These are phyloP conservation scores for Brachymystax lenok DNA, from an alignment of 2,797 vertebrate species.

Conservation along the genomic window DNA sequence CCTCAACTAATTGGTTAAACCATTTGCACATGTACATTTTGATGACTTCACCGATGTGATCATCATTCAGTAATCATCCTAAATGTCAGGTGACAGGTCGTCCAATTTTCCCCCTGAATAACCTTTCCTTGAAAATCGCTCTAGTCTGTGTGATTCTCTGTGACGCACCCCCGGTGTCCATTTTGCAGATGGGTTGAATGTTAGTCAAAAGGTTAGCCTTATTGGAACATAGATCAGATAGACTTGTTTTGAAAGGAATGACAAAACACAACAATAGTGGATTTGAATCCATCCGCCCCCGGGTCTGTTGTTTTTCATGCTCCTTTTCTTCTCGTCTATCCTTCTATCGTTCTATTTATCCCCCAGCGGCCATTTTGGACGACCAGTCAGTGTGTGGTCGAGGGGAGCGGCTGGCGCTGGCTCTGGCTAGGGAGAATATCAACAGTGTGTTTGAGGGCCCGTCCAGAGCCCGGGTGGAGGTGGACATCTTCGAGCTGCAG, in stretches of 20 bases:
- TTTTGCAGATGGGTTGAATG: background rate
- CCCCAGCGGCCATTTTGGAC: conserved; percentile 86
- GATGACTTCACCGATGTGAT: background rate
- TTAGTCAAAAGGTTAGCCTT: conserved; percentile 6
- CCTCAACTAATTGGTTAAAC: background rate
- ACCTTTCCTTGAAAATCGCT: background rate
- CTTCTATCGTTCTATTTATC: background rate
- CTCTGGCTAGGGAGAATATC: conserved; percentile 88
- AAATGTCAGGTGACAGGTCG: background rate
- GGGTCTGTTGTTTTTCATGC: background rate
- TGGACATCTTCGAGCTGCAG: conserved; percentile 89
- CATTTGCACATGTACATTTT: background rate
- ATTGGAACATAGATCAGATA: background rate
- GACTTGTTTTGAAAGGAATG: background rate
- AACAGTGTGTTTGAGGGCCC: conserved; percentile 83
- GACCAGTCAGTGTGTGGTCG: conserved; percentile 86
- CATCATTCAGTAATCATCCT: background rate
- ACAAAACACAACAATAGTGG: background rate
- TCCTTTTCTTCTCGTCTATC: background rate
- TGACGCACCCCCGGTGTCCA: background rate
- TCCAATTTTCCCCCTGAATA: background rate
- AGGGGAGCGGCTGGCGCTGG: conserved; percentile 86
- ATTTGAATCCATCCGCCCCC: background rate
- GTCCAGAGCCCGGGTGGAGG: conserved; percentile 83
- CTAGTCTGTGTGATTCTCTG: background rate